Evolutionary conservation across 2,113 vertebrate species (phyloP), one percentile per base, ranked within the genome.

Genomic region (Typhlomys cinereus): DNA sequence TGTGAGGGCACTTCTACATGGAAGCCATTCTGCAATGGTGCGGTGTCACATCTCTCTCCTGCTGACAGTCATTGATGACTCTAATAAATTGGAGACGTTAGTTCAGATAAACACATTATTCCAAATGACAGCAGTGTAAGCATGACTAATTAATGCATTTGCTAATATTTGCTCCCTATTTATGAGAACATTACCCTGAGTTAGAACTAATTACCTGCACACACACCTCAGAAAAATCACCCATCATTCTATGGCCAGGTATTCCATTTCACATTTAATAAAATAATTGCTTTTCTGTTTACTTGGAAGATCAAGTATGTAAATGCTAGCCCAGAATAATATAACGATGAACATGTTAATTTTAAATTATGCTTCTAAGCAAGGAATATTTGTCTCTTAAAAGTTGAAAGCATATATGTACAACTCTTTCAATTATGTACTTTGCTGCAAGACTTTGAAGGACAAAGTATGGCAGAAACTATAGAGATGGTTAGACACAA

Each of bases 51-150:
- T 54, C 39, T 67, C 27, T n/a, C 29, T n/a, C 10, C 71, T 89
- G 83, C 18, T 0, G 29, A 95, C 87, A 96, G 80, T 90, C 89
- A 92, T 91, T 96, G 91, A 95, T 95, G 92, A 89, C 41, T 86
- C 73, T 85, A 70, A 91, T 92, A 95, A 87, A 75, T 95, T 81
- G 15, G 36, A 86, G 29, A 92, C 61, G 46, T 93, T 86, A 93
- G 70, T 93, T 94, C 86, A 93, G 92, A 89, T 62, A 94, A 95
- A 94, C 86, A 91, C 86, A 92, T 97, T 96, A 91, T 96, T 93
- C 31, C 89, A 92, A 87, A 93, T 88, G 90, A 92, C 96, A 93
- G 27, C 90, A 93, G 23, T 74, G 36, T 96, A 93, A 96, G 44
- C 85, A 81, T 91, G 87, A 80, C 89, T 96, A 95, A 96, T 94